phyloP scores from a whole-genome alignment of 1,140 invertebrate species.

The Drosophila gunungcola region DNA sequence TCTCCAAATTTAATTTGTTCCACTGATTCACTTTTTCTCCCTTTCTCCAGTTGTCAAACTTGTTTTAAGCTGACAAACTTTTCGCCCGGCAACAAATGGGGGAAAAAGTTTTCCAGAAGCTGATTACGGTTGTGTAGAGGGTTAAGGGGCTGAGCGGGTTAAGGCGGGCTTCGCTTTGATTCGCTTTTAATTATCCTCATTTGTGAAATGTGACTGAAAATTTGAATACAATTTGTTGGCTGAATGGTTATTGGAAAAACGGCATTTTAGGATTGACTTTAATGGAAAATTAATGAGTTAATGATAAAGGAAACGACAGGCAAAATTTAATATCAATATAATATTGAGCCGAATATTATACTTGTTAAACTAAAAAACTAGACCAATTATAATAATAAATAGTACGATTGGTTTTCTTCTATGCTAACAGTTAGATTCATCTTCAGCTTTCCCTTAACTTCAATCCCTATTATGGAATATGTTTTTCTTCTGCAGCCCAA shows the following conservation, averaged over 20 bases:
- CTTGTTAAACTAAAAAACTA: too few species aligned
- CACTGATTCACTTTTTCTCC: not conserved
- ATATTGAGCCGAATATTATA: too few species aligned
- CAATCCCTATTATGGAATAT: not conserved
- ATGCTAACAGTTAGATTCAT: too few species aligned
- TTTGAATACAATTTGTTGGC: slow-evolving; percentile 20
- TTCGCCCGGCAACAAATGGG: slow-evolving; percentile 26
- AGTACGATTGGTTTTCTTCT: too few species aligned
- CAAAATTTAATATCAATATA: too few species aligned
- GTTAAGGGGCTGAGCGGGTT: not conserved
- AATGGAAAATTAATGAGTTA: slow-evolving; percentile 8
- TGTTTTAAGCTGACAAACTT: slow-evolving; percentile 48
- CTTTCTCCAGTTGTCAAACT: slow-evolving; percentile 32
- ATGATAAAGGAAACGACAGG: too few species aligned
- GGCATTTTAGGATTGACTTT: slow-evolving; percentile 3
- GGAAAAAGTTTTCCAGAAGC: slow-evolving; percentile 29
- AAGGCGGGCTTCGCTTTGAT: slow-evolving; percentile 39
- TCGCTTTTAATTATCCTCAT: slow-evolving; percentile 76
- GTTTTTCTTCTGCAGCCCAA: not conserved
- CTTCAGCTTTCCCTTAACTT: not conserved
- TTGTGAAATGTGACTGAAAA: slow-evolving; percentile 55
- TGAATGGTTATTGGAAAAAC: slow-evolving; percentile 1
- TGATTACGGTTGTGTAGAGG: slow-evolving; percentile 17
- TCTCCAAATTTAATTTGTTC: slow-evolving; percentile 22
- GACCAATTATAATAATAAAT: too few species aligned